These are phyloP conservation scores for Sminthopsis crassicaudata DNA, from an alignment of 2,113 vertebrate genomes.

Conservation along the genomic window DNA sequence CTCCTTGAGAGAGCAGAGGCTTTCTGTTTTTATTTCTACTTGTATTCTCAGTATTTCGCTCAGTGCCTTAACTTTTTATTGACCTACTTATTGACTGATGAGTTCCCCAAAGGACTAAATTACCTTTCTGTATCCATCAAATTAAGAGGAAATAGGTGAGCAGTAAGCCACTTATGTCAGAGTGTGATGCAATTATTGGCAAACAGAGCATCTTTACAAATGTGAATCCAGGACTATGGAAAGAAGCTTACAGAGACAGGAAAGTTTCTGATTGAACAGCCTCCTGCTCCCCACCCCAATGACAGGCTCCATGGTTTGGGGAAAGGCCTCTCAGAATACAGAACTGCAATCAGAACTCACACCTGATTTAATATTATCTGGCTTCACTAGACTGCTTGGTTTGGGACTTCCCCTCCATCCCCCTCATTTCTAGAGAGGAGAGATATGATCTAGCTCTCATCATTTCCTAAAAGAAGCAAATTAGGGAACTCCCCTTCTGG, in stretches of 20 bases:
- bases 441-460: neutral
- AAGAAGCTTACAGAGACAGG: neutral
- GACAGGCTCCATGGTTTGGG: neutral
- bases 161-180: conserved; percentile 33
- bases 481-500: neutral
- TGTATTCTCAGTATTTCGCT: neutral
- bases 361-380: neutral
- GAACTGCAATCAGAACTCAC: neutral
- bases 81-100: neutral
- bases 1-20: neutral
- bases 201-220: conserved; percentile 45
- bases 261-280: conserved; percentile 54
- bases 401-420: neutral
- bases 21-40: neutral
- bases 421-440: conserved; percentile 36
- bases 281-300: neutral
- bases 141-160: conserved; percentile 21
- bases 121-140: conserved; percentile 45
- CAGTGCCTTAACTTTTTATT: neutral
- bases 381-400: conserved; percentile 3
- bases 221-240: conserved; percentile 34
- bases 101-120: conserved; percentile 49
- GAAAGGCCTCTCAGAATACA: conserved; percentile 24
- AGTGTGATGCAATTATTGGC: conserved; percentile 17
- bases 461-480: conserved; percentile 3